A percentile compares a stretch with the other conserved stretches of the same genome.
Conservation (phyloP, 1,140 invertebrate species). For the Drosophila albomicans region DNA sequence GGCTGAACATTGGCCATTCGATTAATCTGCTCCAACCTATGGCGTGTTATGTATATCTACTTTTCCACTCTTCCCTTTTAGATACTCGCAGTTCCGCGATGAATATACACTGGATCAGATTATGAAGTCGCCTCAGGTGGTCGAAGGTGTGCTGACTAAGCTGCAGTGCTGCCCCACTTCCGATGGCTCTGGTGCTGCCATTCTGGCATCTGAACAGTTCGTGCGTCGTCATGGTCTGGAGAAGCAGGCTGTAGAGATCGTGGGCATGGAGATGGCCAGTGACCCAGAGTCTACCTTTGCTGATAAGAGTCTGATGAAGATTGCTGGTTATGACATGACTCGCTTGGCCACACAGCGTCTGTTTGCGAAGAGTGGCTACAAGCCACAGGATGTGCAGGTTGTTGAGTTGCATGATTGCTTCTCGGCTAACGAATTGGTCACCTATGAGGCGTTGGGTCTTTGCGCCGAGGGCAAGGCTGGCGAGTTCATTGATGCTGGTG, state of each 20-base stretch:
- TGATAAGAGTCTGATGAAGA: constrained; percentile 92
- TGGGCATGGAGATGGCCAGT: constrained; percentile 98
- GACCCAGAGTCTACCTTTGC: constrained; percentile 94
- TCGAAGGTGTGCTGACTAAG: constrained; percentile 97
- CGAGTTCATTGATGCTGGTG: constrained; percentile 95
- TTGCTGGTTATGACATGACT: constrained; percentile 98
- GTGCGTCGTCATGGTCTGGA: constrained; percentile 93
- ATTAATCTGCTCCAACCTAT: not conserved
- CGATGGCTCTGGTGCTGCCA: constrained; percentile 96
- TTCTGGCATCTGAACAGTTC: constrained; percentile 96
- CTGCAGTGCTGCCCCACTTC: constrained; percentile 99
- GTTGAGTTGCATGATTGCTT: constrained; percentile 99
- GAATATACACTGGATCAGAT: constrained; percentile 96
- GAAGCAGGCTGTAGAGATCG: constrained; percentile 95
- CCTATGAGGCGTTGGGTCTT: constrained; percentile 98
- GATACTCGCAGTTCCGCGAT: constrained; percentile 95
- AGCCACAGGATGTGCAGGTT: constrained; percentile 94
- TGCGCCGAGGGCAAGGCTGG: constrained; percentile 96
- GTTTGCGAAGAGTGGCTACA: constrained; percentile 92
- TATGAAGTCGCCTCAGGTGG: constrained; percentile 92
- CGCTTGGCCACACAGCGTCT: constrained; percentile 92
- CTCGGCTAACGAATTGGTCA: constrained; percentile 98
- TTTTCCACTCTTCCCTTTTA: constrained; percentile 56
- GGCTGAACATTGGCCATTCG: constrained; percentile 51
- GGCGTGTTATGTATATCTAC: constrained; percentile 1